Base-by-base conservation (phyloP, 30 jellyfish, hydroid and myxozoan genomes). In the Pelagia noctiluca region DNA sequence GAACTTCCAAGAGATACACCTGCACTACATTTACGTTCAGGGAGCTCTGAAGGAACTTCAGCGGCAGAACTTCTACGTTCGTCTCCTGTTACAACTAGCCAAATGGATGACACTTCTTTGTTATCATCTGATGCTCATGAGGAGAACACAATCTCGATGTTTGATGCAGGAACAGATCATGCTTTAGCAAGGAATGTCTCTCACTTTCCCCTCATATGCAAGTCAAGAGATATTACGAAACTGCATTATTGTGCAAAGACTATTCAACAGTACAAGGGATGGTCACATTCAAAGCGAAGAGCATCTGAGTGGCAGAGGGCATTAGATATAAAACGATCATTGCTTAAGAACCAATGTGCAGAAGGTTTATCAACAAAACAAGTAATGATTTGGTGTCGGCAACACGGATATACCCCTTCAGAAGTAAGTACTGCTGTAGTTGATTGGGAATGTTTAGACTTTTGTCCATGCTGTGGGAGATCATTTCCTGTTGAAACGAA, bases 221-320 rank as follows among this genome's bases (percentile, higher is more conserved):
- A 71, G 22, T 26, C 29, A 8, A 49, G 82, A 37, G 91, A 80
- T 33, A 32, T 53, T 75, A 47, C 79, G 38, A 64, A 60, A 22
- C 67, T 24, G 46, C 91, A 64, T 38, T 94, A 80, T 50, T 48
- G 97, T 50, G 96, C 96, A 7, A 63, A 38, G 48, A 60, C 96
- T n/a, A 3, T 76, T 19, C 86, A 94, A 13, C 86, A 82, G 53
- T 94, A 82, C 75, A 63, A 52, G 29, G 24, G 83, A 25, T 94
- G 99, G 99, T 82, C 97, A 19, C 78, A 82, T 42, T 82, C 96
- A 26, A 94, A 94, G 68, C 93, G 99, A 1, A 38, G 99, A 62
- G 99, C 99, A n/a, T 23, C 90, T 2, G 99, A 94, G 63, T 88
- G 97, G 97, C 97, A 94, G 50, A 67, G 99, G 30, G 97, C 97